These are phyloP conservation scores for Hypomecis punctinalis DNA, from an alignment of 2,888 invertebrate genomes.

Conservation along the genomic window DNA sequence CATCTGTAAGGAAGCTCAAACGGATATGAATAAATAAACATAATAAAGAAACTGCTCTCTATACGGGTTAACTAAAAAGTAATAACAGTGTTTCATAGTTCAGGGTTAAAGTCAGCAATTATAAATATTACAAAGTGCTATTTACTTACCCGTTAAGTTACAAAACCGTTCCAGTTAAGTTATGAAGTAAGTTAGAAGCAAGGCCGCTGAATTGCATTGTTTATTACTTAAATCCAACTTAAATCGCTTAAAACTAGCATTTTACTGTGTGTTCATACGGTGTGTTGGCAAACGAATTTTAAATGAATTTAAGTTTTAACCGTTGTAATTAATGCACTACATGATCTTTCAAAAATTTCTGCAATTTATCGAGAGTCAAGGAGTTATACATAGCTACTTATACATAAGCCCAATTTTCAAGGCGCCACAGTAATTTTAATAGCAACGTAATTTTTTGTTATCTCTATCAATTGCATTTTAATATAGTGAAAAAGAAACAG, in stretches of 20 bases:
- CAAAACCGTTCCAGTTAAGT: conserved; percentile 25
- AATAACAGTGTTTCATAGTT: conserved; percentile 17
- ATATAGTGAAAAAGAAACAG: too few species aligned
- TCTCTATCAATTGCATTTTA: too few species aligned
- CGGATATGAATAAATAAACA: too few species aligned
- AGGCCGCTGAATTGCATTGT: conserved; percentile 21
- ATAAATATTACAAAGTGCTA: conserved; percentile 24
- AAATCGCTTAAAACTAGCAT: conserved; percentile 3
- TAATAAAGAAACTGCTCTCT: not conserved
- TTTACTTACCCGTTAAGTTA: conserved; percentile 34
- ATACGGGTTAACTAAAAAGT: not conserved
- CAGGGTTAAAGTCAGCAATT: conserved; percentile 24
- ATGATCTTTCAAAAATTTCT: too few species aligned
- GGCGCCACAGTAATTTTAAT: too few species aligned
- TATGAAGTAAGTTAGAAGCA: conserved; percentile 21
- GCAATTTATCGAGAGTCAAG: too few species aligned
- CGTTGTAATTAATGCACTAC: too few species aligned
- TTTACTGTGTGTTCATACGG: not conserved
- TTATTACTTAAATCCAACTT: conserved; percentile 7
- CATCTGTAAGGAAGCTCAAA: too few species aligned
- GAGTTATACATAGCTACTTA: too few species aligned
- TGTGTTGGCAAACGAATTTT: not conserved
- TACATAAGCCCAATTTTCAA: too few species aligned
- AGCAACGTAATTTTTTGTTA: too few species aligned
- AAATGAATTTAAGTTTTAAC: not conserved